Evolutionary conservation across 2,888 invertebrate species (phyloP), one percentile per base, ranked within the genome.

Genomic region (Epirrhoe tristata): DNA sequence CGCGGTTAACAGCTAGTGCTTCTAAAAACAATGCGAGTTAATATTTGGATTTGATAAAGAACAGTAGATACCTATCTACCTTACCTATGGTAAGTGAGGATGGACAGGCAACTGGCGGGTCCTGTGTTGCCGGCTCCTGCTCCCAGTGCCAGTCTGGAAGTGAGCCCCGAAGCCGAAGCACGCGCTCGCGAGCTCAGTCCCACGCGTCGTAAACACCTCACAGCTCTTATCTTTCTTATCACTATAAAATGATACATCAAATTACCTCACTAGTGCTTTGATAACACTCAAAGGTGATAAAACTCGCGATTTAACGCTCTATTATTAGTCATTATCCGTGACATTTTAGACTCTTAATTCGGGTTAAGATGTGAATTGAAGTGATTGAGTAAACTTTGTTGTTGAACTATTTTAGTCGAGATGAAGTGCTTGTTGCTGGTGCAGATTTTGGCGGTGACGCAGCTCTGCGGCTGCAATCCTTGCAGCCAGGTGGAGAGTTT

Each of bases 221-320:
- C 63, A 24, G 24, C 24, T 24, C 24, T 63, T 63, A 63, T 63
- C 73, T 74, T 78, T 80, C 85, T 90, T 91, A 91, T 91, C 90
- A 87, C 84, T 77, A 83, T 80, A 81, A 85, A 87, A 88, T 90
- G 90, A 91, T 87, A 90, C 89, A 90, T 84, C 85, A 80, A 84
- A 86, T 88, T 88, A 89, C 88, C 86, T 87, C 86, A 87, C 82
- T 77, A 85, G 84, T 81, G 74, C 75, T 63, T 74, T 77, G 89
- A 91, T 91, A 91, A 85, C 77, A 76, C 79, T 81, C 81, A 81
- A 81, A 75, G 76, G 52, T 81, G 88, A 87, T 89, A 88, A 60
- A 83, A 78, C 76, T 74, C 72, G 74, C 76, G 75, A 72, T 72
- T 76, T 68, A 58, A 72, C 72, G 59, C 63, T 59, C 48, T 63